Evolutionary conservation across 2,797 vertebrate species (phyloP).

Genomic region (Pseudochirops corinnae): DNA sequence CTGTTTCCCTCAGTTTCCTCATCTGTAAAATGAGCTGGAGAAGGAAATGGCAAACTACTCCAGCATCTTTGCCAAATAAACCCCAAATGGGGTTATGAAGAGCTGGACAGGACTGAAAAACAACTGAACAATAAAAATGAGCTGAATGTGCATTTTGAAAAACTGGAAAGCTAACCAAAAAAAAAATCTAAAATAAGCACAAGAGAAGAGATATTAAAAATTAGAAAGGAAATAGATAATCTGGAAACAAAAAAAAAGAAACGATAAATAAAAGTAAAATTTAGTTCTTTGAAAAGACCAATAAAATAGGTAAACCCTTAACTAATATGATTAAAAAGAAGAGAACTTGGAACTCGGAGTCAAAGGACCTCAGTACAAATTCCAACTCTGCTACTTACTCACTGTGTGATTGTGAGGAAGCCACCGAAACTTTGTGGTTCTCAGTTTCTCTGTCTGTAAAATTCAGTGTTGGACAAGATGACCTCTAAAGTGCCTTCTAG

Average conservation of each 20-base stretch:
- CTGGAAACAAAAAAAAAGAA: neutral
- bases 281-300: neutral
- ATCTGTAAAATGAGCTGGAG: neutral
- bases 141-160: neutral
- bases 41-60: neutral
- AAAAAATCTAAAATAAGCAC: too few relatives aligned
- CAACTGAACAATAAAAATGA: neutral
- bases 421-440: too few relatives aligned
- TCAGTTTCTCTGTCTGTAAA: neutral
- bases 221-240: too few relatives aligned
- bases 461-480: neutral
- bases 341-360: neutral
- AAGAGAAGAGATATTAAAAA: too few relatives aligned
- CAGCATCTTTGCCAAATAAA: neutral
- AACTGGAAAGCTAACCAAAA: neutral
- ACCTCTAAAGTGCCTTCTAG: neutral
- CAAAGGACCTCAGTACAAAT: neutral
- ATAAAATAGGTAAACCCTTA: neutral
- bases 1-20: neutral
- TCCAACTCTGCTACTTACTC: neutral
- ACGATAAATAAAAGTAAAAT: neutral
- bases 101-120: neutral
- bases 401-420: neutral
- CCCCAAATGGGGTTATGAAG: neutral
- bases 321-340: neutral